A percentile compares a stretch with the other conserved stretches of the same genome.
Conservation (phyloP, 2,797 vertebrate genomes). For the Orientallactaga sibirica region DNA sequence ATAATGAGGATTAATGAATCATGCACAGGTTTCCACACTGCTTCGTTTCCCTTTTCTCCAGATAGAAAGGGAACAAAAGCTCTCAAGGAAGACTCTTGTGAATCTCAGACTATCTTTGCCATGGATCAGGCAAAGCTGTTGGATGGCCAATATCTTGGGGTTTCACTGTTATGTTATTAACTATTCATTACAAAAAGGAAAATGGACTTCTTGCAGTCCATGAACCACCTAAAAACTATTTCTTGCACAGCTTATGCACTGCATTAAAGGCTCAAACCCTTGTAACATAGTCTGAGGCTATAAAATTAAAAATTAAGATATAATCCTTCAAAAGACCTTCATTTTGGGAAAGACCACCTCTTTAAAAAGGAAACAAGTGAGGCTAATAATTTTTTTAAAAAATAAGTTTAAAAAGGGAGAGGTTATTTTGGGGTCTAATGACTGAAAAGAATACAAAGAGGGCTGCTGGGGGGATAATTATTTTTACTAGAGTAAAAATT, state of each 20-base stretch:
- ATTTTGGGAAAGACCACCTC: conserved; percentile 49
- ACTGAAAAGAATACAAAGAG: background rate
- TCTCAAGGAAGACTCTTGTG: conserved; percentile 44
- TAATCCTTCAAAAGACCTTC: conserved; percentile 10
- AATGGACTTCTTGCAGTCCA: conserved; percentile 44
- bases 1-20: too few species aligned
- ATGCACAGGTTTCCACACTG: background rate
- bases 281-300: conserved; percentile 11
- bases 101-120: conserved; percentile 36
- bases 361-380: background rate
- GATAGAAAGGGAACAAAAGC: background rate
- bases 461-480: rapidly evolving
- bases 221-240: background rate
- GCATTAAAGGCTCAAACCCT: background rate
- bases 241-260: background rate
- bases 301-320: conserved; percentile 39
- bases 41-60: conserved; percentile 19
- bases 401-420: background rate
- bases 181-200: background rate
- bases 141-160: too few species aligned
- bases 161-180: too few species aligned
- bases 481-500: background rate
- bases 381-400: too few species aligned
- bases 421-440: background rate
- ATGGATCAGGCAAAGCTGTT: background rate